phyloP scores from a whole-genome alignment of 2,113 vertebrate species.

The Myiagra hebetior region DNA sequence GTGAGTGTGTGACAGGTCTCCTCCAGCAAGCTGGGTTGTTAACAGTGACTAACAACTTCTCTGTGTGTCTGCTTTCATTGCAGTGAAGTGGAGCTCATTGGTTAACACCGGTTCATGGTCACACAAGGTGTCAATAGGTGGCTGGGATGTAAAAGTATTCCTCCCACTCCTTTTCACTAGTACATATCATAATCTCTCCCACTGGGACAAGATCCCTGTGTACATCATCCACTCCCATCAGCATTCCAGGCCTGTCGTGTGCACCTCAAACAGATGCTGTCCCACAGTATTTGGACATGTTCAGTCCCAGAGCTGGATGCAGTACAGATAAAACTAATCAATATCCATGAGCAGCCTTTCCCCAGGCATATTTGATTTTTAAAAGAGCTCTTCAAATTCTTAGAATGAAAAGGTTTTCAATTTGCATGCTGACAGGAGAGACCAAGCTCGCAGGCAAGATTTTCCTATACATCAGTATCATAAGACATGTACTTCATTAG shows the following conservation, averaged over 20 bases:
- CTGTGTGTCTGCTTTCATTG: not conserved
- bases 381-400: not conserved
- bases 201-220: not conserved
- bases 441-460: not conserved
- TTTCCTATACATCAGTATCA: not conserved
- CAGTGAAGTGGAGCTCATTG: not conserved
- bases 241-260: no score
- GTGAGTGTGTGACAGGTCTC: not conserved
- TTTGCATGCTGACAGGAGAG: conserved; percentile 12
- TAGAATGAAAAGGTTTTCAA: conserved; percentile 50
- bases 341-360: not conserved
- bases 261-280: not conserved
- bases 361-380: not conserved
- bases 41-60: not conserved
- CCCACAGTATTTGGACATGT: not conserved
- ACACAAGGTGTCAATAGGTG: not conserved
- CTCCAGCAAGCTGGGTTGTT: not conserved
- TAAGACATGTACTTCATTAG: not conserved
- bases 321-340: not conserved
- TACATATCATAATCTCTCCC: no score
- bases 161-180: not conserved
- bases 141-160: not conserved
- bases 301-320: not conserved
- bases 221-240: not conserved
- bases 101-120: not conserved